These are phyloP conservation scores for Passerina amoena DNA, from an alignment of 2,113 vertebrate genomes.

Conservation along the genomic window DNA sequence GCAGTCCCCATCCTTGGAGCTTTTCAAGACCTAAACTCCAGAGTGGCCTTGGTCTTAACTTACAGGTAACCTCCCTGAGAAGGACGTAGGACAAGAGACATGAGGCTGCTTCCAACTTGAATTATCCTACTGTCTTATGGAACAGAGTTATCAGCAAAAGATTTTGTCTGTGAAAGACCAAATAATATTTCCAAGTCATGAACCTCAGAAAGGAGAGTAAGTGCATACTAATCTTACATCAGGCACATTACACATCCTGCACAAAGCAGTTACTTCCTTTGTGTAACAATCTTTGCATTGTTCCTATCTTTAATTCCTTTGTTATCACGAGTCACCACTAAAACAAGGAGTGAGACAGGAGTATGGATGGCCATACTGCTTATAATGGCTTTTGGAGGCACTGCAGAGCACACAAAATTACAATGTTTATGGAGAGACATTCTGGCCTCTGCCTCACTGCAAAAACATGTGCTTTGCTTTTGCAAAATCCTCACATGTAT, in stretches of 20 bases:
- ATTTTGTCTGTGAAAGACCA: neutral
- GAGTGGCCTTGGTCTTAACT: neutral
- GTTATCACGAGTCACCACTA: neutral
- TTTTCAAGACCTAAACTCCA: neutral
- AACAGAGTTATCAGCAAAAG: neutral
- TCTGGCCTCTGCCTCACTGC: neutral
- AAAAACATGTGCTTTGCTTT: neutral
- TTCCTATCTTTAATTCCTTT: slow-evolving; percentile 1
- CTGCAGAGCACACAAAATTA: neutral
- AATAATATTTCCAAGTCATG: neutral
- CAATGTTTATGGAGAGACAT: neutral
- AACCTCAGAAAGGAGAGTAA: neutral
- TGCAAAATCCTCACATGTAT: neutral
- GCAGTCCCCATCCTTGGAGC: neutral
- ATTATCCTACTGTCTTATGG: neutral
- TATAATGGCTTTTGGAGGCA: neutral
- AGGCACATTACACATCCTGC: neutral
- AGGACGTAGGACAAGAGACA: neutral
- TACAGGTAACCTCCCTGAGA: neutral
- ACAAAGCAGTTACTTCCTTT: neutral
- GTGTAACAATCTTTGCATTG: neutral
- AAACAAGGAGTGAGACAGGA: neutral
- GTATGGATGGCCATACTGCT: neutral
- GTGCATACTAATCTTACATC: neutral
- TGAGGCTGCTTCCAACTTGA: neutral